These are phyloP conservation scores for Saimiri boliviensis DNA, from an alignment of 2,113 vertebrate species.

Conservation along the genomic window DNA sequence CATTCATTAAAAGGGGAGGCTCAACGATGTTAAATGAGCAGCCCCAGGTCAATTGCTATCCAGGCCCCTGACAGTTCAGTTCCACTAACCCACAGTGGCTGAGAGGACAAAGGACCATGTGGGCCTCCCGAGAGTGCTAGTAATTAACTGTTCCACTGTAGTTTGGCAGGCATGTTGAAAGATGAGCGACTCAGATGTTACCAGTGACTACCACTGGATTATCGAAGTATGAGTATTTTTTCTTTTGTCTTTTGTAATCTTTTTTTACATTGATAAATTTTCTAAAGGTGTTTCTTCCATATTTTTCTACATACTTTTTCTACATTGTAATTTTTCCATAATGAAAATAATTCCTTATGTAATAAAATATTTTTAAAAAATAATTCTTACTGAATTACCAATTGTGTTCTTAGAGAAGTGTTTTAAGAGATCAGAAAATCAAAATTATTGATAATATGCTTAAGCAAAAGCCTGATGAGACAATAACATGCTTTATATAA, in stretches of 20 bases:
- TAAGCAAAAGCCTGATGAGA: neutral
- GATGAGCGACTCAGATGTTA: too few species aligned
- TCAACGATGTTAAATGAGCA: neutral
- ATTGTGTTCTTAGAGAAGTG: neutral
- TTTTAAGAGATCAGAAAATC: neutral
- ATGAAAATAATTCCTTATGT: neutral
- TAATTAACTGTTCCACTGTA: too few species aligned
- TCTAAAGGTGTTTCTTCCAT: neutral
- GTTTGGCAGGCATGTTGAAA: rapidly evolving
- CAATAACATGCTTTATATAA: neutral
- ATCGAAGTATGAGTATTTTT: rapidly evolving
- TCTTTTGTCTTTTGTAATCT: neutral
- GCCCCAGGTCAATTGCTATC: neutral
- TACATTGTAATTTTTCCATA: neutral
- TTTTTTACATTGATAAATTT: neutral
- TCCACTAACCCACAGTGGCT: neutral
- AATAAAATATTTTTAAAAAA: constrained; percentile 22
- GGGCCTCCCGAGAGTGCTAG: rapidly evolving
- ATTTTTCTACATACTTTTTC: neutral
- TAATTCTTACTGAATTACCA: neutral
- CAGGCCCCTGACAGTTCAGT: neutral
- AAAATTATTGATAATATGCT: neutral
- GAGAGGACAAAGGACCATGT: neutral
- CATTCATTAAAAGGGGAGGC: neutral
- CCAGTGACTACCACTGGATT: neutral